Percentiles rank a stretch among this genome's conserved stretches.
Evolutionary conservation across 2,888 invertebrate genomes (phyloP).

Genomic region (Xestia xanthographa): DNA sequence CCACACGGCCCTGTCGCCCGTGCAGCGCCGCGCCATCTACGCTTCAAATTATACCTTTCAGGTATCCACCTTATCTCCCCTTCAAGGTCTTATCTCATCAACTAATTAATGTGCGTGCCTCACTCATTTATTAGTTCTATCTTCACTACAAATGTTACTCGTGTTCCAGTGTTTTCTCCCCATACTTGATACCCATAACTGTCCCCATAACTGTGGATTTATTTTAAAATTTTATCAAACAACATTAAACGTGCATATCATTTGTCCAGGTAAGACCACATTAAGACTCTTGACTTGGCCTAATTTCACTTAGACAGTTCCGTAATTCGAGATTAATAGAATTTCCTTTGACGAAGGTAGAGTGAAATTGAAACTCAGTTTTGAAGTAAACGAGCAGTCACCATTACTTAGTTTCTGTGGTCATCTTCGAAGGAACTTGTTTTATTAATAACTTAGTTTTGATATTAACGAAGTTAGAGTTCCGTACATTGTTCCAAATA

Average conservation of each 20-base stretch:
- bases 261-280: conserved; percentile 38
- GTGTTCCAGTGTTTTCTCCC: conserved; percentile 35
- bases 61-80: conserved; percentile 73
- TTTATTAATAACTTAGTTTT: conserved; percentile 64
- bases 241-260: conserved; percentile 13
- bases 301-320: conserved; percentile 61
- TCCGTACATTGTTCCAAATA: conserved; percentile 37
- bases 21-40: conserved; percentile 68
- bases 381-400: conserved; percentile 61
- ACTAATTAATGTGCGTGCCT: conserved; percentile 70
- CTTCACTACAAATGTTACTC: conserved; percentile 56
- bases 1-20: conserved; percentile 58
- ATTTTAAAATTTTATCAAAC: conserved; percentile 16
- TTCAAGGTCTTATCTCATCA: conserved; percentile 70
- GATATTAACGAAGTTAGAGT: conserved; percentile 54
- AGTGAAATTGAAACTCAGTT: conserved; percentile 66
- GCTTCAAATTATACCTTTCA: conserved; percentile 74
- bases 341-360: conserved; percentile 66
- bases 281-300: conserved; percentile 49
- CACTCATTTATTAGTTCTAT: conserved; percentile 66
- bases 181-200: conserved; percentile 6
- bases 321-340: conserved; percentile 66
- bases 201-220: conserved; percentile 12
- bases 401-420: conserved; percentile 64
- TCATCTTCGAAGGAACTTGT: conserved; percentile 64